phyloP scores from a whole-genome alignment of 2,888 invertebrate genomes.

The Blastobasis adustella region DNA sequence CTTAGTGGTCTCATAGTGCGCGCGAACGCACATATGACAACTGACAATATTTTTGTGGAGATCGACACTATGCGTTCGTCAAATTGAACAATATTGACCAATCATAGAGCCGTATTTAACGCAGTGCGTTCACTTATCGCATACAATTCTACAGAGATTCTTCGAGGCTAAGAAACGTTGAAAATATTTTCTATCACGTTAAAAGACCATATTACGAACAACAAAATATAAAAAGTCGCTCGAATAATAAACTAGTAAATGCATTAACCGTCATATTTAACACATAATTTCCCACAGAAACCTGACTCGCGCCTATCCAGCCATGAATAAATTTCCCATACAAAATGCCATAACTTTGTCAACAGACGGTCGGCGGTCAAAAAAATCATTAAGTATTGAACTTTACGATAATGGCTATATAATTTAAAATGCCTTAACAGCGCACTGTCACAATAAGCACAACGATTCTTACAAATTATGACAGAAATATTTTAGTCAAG shows the following conservation, averaged over 20 bases:
- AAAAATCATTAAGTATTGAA: conserved; percentile 32
- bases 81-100: too few species aligned
- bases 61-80: too few species aligned
- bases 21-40: too few species aligned
- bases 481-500: conserved; percentile 25
- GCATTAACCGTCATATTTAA: conserved; percentile 10
- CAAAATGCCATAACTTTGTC: conserved; percentile 30
- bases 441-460: conserved; percentile 34
- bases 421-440: conserved; percentile 36
- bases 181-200: too few species aligned
- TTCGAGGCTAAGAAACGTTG: too few species aligned
- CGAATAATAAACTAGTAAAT: not conserved
- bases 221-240: not conserved
- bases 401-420: conserved; percentile 31
- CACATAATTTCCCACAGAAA: conserved; percentile 14
- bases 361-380: conserved; percentile 17
- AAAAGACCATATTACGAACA: not conserved
- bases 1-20: too few species aligned
- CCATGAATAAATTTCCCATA: conserved; percentile 10
- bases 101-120: too few species aligned
- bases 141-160: too few species aligned
- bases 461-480: conserved; percentile 34
- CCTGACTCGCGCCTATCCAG: conserved; percentile 8
- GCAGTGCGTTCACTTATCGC: too few species aligned
- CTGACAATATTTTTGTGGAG: too few species aligned